These are phyloP conservation scores for Hesperophylax magnus DNA, from an alignment of 1,140 invertebrate genomes.

Conservation along the genomic window DNA sequence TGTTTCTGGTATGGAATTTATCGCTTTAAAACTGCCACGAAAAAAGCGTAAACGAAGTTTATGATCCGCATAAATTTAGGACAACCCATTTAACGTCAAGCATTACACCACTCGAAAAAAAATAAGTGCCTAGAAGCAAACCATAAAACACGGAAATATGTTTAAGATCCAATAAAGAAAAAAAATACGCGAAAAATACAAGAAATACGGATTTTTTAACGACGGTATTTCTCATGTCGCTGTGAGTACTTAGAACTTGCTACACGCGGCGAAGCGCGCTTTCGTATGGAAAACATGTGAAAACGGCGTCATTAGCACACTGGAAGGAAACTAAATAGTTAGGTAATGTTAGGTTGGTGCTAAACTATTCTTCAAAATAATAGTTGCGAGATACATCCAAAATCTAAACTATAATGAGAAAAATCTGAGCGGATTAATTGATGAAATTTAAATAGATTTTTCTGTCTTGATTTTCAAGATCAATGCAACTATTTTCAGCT, in stretches of 20 bases:
- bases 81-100: conserved; percentile 35
- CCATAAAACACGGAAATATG: conserved; percentile 36
- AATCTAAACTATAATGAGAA: no score
- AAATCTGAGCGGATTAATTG: no score
- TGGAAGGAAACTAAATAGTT: no score
- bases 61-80: conserved; percentile 33
- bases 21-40: conserved; percentile 34
- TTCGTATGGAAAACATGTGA: no score
- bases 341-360: no score
- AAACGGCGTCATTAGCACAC: no score
- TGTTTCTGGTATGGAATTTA: conserved; percentile 16
- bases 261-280: no score
- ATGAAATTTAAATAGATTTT: no score
- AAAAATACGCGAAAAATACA: not conserved
- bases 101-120: conserved; percentile 34
- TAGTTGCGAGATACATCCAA: no score
- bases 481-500: no score
- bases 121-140: conserved; percentile 32
- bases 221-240: not conserved
- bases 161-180: conserved; percentile 21
- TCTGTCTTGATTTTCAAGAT: no score
- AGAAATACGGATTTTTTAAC: not conserved
- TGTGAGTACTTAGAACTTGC: not conserved
- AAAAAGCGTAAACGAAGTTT: conserved; percentile 35
- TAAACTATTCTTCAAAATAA: no score